Evolutionary conservation across 2,113 vertebrate species (phyloP), one percentile per base, ranked within the genome.

Genomic region (Indicator indicator): DNA sequence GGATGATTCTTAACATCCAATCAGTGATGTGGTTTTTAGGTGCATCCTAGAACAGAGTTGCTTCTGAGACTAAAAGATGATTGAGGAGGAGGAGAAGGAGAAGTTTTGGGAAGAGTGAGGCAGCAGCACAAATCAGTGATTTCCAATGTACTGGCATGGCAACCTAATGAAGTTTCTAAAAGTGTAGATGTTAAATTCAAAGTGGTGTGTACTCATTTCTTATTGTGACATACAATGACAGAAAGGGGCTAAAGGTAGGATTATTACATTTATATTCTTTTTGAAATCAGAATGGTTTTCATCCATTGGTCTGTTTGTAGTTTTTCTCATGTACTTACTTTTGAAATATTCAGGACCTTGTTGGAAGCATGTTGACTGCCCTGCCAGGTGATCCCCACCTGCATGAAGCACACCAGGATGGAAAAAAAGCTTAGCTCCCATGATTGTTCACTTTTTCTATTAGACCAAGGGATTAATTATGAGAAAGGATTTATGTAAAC

Each of bases 321-420:
- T 11, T 48, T 64, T 86, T 79, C 65, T 68, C 30, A 12, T 5
- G 9, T 60, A n/a, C 1, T 0, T 38, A 20, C 50, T 69, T 85
- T 58, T 76, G 24, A 40, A 67, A 33, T 56, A 32, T 16, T 65
- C 9, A 4, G 21, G 33, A 70, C 28, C 13, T 48, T 19, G 6
- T 19, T 83, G 65, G 46, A 70, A 74, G 27, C 23, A 1, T 17
- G 40, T 36, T 36, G 33, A 3, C 48, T 46, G 44, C 17, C 16
- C 26, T 58, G 40, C 44, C 9, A 2, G 30, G 16, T 28, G 27
- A 59, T 62, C 63, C 44, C 55, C 12, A 3, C 24, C 30, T 33
- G n/a, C 7, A 2, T 0, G 0, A 54, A 59, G 72, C 68, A 27
- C 58, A 32, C 6, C 24, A 24, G 46, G 19, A 26, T 0, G 0